Evolutionary conservation across 2,888 invertebrate species (phyloP), one percentile per base, ranked within the genome.

Genomic region (Antheraea assamensis): DNA sequence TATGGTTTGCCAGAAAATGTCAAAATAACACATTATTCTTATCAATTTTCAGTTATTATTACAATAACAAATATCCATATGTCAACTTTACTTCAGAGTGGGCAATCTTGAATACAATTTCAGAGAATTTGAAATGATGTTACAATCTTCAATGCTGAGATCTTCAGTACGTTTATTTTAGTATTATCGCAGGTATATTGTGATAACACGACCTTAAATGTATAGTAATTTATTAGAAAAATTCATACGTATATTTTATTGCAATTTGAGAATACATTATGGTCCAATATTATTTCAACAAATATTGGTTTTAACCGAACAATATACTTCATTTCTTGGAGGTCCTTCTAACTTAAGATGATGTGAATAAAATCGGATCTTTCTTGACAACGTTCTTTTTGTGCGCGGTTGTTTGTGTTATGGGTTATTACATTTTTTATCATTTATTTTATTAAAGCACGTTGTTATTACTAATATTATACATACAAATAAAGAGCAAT

Each of bases 41-140:
- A 55, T 77, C 76, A 74, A 72, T 71, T 70, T 71, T 72, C 55
- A 70, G 75, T 71, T 58, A 72, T 52, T 74, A 73, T 77, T 77
- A 72, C 52, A 55, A 75, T 49, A 58, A 61, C 10, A 68, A 68
- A 31, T 21, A 68, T n/a, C 10, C 68, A 15, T 27, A 68, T 70
- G 72, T 49, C 70, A 72, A 76, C 73, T 76, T 77, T 75, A 74
- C 74, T 73, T 75, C 66, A 61, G 70, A 13, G 70, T 31, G 47
- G 42, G 7, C 21, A 70, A 27, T 35, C 19, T 73, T 70, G 42
- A 27, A 35, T 73, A 55, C 24, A 24, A 55, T 27, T 73, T 70
- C 70, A 19, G 52, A 68, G 42, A 73, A 70, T 24, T 52, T 30
- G 35, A 70, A 30, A 70, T 55, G 15, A 58, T 73, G 71, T 71